Conservation (phyloP, 1,140 invertebrate genomes). For the fruit fly (Drosophila melanogaster) region DNA sequence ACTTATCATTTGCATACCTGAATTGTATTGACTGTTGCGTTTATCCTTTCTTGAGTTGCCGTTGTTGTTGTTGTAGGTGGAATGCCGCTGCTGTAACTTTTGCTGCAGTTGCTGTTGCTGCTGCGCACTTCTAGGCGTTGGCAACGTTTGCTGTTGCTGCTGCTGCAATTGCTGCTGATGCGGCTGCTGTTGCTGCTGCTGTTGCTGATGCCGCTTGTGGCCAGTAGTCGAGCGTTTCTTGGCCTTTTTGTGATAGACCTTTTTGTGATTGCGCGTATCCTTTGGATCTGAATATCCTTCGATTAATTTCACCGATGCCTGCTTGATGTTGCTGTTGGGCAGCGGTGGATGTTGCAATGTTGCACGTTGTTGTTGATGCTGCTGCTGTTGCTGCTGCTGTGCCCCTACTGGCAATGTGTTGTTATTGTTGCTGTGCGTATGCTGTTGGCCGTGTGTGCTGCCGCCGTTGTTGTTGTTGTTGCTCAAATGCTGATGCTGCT, state of each 20-base stretch:
- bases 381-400: constrained; percentile 50
- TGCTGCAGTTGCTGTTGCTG: constrained; percentile 43
- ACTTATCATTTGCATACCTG: constrained; percentile 50
- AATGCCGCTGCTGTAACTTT: constrained; percentile 61
- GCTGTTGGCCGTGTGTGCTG: constrained; percentile 14
- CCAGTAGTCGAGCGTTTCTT: constrained; percentile 58
- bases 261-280: constrained; percentile 78
- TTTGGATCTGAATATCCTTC: constrained; percentile 83
- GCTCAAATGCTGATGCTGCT: constrained; percentile 43
- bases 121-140: constrained; percentile 48
- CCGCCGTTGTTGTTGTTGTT: constrained; percentile 31
- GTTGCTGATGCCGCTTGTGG: constrained; percentile 63
- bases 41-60: constrained; percentile 65
- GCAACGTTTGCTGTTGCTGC: constrained; percentile 52
- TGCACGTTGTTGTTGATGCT: constrained; percentile 56
- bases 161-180: constrained; percentile 29
- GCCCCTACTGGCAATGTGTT: constrained; percentile 61
- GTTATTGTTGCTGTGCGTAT: constrained; percentile 55
- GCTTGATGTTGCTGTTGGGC: constrained; percentile 78
- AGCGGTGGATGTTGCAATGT: constrained; percentile 74
- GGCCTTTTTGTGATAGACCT: constrained; percentile 80
- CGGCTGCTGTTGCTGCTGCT: constrained; percentile 45
- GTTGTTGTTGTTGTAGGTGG: constrained; percentile 72
- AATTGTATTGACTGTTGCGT: constrained; percentile 74
- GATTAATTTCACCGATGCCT: constrained; percentile 81